Conservation (phyloP, 2,113 vertebrate genomes). For the Bufo gargarizans region DNA sequence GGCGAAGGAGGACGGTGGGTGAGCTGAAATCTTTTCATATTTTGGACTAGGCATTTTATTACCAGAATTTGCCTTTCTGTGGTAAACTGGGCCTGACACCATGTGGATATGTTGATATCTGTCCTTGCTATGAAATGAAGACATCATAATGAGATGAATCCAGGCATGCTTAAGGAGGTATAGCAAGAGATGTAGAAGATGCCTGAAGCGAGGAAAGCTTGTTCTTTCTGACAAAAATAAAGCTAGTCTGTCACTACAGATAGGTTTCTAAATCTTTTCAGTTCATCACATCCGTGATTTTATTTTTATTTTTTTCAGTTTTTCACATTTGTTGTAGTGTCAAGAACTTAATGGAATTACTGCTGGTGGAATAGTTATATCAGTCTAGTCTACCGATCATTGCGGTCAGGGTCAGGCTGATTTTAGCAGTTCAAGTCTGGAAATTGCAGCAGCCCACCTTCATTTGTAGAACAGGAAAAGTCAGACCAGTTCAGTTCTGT, state of each 20-base stretch:
- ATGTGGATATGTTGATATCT: neutral
- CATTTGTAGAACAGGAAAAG: neutral
- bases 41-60: no score
- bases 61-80: no score
- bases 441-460: neutral
- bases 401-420: neutral
- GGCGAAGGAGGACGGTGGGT: no score
- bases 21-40: no score
- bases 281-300: neutral
- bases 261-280: conserved; percentile 26
- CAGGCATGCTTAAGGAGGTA: conserved; percentile 32
- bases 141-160: conserved; percentile 12
- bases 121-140: neutral
- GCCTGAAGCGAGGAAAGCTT: conserved; percentile 38
- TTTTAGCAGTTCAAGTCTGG: neutral
- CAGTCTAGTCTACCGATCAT: neutral
- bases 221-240: conserved; percentile 43
- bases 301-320: neutral
- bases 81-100: neutral
- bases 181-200: conserved; percentile 35
- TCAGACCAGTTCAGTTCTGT: neutral
- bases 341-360: neutral
- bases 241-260: conserved; percentile 42
- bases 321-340: neutral
- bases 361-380: neutral